phyloP scores from a whole-genome alignment of 1,140 invertebrate genomes.

The Drosophila busckii region DNA sequence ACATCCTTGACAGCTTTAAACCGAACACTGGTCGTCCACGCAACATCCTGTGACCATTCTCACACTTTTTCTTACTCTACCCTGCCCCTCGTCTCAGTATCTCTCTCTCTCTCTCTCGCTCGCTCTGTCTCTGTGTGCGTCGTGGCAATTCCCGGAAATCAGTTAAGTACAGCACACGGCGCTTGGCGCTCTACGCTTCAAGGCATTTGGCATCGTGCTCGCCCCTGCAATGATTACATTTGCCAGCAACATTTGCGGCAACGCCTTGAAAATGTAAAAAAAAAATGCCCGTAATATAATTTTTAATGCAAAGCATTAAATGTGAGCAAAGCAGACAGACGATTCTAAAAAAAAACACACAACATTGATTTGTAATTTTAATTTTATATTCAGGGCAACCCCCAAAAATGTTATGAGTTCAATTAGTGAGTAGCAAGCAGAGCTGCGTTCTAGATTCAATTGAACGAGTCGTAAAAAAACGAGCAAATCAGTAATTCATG shows the following conservation, averaged over 20 bases:
- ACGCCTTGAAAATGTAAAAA: conserved; percentile 21
- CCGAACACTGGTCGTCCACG: conserved; percentile 47
- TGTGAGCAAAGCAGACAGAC: neutral
- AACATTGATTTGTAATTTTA: too few species aligned
- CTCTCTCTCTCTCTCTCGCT: conserved; percentile 23
- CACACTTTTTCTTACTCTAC: too few species aligned
- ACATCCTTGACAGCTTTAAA: conserved; percentile 71
- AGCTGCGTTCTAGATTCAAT: too few species aligned
- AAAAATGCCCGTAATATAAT: conserved; percentile 32
- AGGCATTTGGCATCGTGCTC: conserved; percentile 55
- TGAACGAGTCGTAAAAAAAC: too few species aligned
- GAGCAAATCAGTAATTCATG: too few species aligned
- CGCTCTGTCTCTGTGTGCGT: conserved; percentile 6
- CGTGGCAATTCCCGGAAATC: conserved; percentile 58
- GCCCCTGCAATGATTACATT: conserved; percentile 60
- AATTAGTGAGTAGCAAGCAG: too few species aligned
- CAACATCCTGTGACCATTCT: conserved; percentile 23
- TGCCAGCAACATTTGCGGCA: conserved; percentile 31
- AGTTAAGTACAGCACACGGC: conserved; percentile 68
- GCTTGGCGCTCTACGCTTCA: conserved; percentile 37
- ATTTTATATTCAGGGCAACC: too few species aligned
- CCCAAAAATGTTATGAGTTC: conserved; percentile 60
- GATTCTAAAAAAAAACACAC: conserved; percentile 28
- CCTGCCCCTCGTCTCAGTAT: too few species aligned
- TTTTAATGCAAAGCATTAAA: conserved; percentile 18